Evolutionary conservation across 2,888 invertebrate species (phyloP).

Genomic region (Dolichopus griseipennis): DNA sequence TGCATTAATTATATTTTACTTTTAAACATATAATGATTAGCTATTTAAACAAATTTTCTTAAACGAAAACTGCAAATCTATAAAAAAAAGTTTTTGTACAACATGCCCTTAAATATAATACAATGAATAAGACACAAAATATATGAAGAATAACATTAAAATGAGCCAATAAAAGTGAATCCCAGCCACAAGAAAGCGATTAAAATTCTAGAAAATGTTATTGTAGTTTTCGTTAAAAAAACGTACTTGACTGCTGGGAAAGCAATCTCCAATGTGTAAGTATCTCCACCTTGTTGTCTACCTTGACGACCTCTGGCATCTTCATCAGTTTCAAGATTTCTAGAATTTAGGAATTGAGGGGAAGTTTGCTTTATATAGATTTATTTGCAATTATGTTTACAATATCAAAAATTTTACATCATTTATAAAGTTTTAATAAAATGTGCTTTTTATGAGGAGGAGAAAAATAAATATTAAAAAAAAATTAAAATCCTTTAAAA

Average conservation of each 20-base stretch:
- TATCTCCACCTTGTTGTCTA: conserved; percentile 73
- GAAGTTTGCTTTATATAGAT: conserved; percentile 6
- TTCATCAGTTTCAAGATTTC: conserved; percentile 30
- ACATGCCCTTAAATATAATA: too few species aligned
- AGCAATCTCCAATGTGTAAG: conserved; percentile 83
- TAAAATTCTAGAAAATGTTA: not conserved
- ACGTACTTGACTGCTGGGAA: conserved; percentile 89
- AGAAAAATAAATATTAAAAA: too few species aligned
- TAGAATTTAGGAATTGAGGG: conserved; percentile 29
- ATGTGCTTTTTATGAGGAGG: too few species aligned
- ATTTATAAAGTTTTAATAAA: too few species aligned
- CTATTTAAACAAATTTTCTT: too few species aligned
- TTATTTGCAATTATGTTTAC: not conserved
- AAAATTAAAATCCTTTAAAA: not conserved
- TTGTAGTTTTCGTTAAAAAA: conserved; percentile 17
- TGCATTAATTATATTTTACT: too few species aligned
- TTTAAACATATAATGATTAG: too few species aligned
- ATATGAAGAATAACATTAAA: not conserved
- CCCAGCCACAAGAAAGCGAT: not conserved
- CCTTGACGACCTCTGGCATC: conserved; percentile 55
- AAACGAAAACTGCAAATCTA: too few species aligned
- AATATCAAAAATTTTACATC: not conserved
- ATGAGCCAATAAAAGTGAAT: not conserved
- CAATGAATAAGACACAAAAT: too few species aligned
- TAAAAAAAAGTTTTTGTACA: too few species aligned